Conservation (phyloP, 64 coral and sea anemone genomes). For the Dendronephthya gigantea region DNA sequence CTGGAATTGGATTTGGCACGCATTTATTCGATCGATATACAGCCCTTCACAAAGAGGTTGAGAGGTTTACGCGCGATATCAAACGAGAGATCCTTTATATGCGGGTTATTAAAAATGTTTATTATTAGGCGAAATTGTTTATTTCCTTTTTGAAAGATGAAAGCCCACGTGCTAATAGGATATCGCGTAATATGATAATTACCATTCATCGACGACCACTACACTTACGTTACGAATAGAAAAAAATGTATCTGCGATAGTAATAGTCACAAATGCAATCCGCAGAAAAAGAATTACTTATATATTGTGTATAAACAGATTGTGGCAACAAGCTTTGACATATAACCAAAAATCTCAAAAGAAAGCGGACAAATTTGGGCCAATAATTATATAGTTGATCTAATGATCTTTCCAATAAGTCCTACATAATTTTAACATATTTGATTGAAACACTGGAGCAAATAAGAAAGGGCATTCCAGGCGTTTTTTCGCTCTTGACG, state of each 20-base stretch:
- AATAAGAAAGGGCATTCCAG: neutral
- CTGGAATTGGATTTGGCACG: neutral
- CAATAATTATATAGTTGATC: neutral
- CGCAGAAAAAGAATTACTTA: neutral
- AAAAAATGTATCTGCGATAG: neutral
- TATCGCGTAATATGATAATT: neutral
- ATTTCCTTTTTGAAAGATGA: neutral
- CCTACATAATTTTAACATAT: neutral
- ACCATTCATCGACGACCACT: neutral
- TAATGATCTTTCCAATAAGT: neutral
- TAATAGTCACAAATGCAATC: neutral
- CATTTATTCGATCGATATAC: neutral
- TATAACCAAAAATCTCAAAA: neutral
- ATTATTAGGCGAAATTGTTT: no score
- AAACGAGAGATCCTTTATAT: no score
- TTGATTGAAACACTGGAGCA: neutral
- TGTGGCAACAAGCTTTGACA: neutral
- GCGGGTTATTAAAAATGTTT: no score
- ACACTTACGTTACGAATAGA: neutral
- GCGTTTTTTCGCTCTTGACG: neutral
- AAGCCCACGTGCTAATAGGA: neutral
- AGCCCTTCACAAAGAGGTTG: neutral
- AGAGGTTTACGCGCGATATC: no score
- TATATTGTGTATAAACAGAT: neutral
- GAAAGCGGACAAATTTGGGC: neutral